These are phyloP conservation scores for Brachynemurus nebulosus DNA, from an alignment of 2,888 invertebrate genomes.

Conservation along the genomic window DNA sequence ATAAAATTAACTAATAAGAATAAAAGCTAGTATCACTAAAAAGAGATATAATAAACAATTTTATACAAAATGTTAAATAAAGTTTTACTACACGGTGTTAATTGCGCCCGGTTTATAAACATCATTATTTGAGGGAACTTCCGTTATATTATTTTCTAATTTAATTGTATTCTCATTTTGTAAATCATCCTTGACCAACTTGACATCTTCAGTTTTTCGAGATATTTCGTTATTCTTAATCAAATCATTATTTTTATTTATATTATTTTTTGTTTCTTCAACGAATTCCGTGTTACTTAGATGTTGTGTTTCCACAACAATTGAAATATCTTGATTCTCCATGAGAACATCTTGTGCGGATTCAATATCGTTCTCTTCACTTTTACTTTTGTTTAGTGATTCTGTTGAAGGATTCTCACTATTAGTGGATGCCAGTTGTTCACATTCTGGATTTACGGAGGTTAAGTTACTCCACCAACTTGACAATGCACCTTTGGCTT, in stretches of 20 bases:
- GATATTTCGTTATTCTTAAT: not conserved
- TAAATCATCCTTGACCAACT: too few species aligned
- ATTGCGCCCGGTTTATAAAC: constrained; percentile 24
- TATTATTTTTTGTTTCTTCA: too few species aligned
- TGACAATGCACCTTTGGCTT: constrained; percentile 74
- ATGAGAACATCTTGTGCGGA: constrained; percentile 23
- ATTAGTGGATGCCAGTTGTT: not conserved
- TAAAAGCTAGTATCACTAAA: not conserved
- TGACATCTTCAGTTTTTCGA: too few species aligned
- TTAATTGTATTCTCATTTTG: too few species aligned
- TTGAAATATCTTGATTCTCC: constrained; percentile 5
- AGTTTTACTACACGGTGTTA: constrained; percentile 26
- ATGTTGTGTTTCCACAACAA: too few species aligned
- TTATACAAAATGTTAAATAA: not conserved
- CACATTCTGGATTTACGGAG: constrained; percentile 33
- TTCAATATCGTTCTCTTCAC: constrained; percentile 2
- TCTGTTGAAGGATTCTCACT: not conserved
- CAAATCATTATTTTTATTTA: too few species aligned
- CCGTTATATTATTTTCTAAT: not conserved
- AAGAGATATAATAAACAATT: not conserved
- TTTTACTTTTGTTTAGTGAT: not conserved
- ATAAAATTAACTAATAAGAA: not conserved
- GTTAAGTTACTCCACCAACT: constrained; percentile 73
- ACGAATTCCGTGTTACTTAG: too few species aligned
- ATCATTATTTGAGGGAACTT: constrained; percentile 7